A percentile compares a stretch with the other conserved stretches of the same genome.
Conservation (phyloP, 2,113 vertebrate species). For the Chitala chitala region DNA sequence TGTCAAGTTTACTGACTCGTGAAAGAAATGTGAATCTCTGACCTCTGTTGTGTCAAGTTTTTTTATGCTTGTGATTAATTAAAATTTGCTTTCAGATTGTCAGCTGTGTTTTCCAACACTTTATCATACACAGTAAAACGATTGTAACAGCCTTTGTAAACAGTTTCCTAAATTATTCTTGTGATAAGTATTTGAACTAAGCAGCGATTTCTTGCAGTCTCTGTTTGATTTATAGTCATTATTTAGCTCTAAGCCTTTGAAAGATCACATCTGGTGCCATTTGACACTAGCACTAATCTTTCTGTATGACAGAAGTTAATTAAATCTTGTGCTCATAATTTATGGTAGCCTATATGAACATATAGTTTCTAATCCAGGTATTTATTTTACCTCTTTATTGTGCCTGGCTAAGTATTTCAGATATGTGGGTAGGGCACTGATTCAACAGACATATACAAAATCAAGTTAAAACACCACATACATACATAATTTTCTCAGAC, state of each 20-base stretch:
- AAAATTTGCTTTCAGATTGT: neutral
- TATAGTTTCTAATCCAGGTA: neutral
- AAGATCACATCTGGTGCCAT: slow-evolving; percentile 2
- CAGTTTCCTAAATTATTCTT: neutral
- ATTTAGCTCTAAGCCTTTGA: slow-evolving; percentile 7
- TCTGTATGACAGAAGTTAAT: slow-evolving; percentile 20
- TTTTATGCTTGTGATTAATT: neutral
- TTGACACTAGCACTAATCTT: neutral
- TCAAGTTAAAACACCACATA: too few species aligned
- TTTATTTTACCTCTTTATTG: neutral
- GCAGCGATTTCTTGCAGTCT: neutral
- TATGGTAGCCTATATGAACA: slow-evolving; percentile 9
- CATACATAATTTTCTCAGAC: too few species aligned
- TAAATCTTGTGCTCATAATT: neutral
- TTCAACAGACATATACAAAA: too few species aligned
- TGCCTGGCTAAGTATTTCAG: too few species aligned
- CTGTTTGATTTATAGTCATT: slow-evolving; percentile 3
- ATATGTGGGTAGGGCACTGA: too few species aligned
- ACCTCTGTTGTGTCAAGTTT: neutral
- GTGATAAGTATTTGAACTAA: neutral
- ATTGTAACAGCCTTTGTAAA: neutral
- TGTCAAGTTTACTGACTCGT: neutral
- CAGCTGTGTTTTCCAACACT: neutral
- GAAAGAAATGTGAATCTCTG: neutral
- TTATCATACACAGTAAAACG: neutral